Base-by-base conservation (phyloP, 2,888 invertebrate species). In the Octodonta nipae region DNA sequence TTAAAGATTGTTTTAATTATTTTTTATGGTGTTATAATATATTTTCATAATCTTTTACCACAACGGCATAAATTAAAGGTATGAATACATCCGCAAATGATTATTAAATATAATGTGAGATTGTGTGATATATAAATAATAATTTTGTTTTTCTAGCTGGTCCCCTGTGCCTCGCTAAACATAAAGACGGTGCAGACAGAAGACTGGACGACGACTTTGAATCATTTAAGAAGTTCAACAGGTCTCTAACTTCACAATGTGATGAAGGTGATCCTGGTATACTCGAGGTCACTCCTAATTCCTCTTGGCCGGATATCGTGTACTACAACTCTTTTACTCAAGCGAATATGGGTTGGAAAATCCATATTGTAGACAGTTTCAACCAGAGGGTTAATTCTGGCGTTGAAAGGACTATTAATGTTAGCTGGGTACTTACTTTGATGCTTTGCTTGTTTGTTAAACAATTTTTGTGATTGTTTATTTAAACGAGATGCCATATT, bases 241-340 rank as follows among this genome's bases (percentile, higher is more conserved):
- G 84, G 46, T 72, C 81, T 25, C 68, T 93, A 36, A 46, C 63
- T 20, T 75, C 75, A 55, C 55, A 63, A 10, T 92, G 92, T 61
- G 76, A 77, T 42, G 56, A 67, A 46, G 79, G 76, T n/a, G 71
- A 78, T 14, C 72, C 83, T 4, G 84, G 82, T 0, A 61, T 73
- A 31, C 65, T 91, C 32, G 71, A 72, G 54, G 75, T 92, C 29
- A 78, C 86, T 13, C 92, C 93, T 15, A 88, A 91, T 60, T 71
- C 80, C 27, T 74, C 85, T 2, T 89, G 89, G 82, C 92, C 93
- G 0, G 89, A 92, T 60, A 65, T 75, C 15, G 86, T 93, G 13
- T 93, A 91, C 63, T 88, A 88, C 59, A 83, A 93, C 66, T 89
- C 89, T 37, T 92, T 86, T 63, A 85, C 87, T 3, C 88, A 88